phyloP scores from a whole-genome alignment of 2,797 vertebrate genomes.

The Salarias fasciatus region DNA sequence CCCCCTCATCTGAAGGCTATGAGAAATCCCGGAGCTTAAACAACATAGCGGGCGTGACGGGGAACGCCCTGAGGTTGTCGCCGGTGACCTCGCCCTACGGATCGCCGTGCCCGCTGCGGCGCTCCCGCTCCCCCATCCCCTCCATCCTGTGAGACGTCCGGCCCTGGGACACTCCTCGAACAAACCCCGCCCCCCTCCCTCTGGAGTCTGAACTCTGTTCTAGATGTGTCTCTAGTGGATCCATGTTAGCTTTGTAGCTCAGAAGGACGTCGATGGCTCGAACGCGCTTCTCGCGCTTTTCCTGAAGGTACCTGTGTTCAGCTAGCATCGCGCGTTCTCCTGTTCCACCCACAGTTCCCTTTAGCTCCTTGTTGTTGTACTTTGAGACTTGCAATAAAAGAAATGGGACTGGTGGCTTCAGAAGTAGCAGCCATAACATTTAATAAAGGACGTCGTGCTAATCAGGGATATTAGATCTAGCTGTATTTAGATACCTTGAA shows the following conservation, averaged over 20 bases:
- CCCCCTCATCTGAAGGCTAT: conserved; percentile 89
- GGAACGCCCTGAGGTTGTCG: conserved; percentile 92
- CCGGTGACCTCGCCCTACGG: conserved; percentile 93
- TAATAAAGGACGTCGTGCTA: conserved; percentile 78
- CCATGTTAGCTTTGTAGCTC: conserved; percentile 53
- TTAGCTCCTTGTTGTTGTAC: conserved; percentile 65
- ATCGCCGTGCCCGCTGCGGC: conserved; percentile 93
- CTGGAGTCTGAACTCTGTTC: conserved; percentile 52
- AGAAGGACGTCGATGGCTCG: conserved; percentile 42
- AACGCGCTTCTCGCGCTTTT: conserved; percentile 20
- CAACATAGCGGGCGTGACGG: conserved; percentile 94
- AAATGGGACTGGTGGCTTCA: conserved; percentile 76
- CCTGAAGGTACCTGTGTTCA: conserved; percentile 45
- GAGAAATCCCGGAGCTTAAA: conserved; percentile 98
- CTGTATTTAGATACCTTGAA: conserved; percentile 81
- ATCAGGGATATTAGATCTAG: conserved; percentile 87
- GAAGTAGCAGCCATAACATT: conserved; percentile 80
- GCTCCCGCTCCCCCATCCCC: conserved; percentile 92
- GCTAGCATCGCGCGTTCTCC: conserved; percentile 29
- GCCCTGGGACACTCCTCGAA: conserved; percentile 7
- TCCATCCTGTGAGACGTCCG: conserved; percentile 89
- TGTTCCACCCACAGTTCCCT: conserved; percentile 60
- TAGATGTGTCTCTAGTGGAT: no score
- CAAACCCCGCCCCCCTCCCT: conserved; percentile 32
- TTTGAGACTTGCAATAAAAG: conserved; percentile 85